A percentile compares a stretch with the other conserved stretches of the same genome.
Conservation (phyloP, 1,140 invertebrate genomes). For the Campodea augens region DNA sequence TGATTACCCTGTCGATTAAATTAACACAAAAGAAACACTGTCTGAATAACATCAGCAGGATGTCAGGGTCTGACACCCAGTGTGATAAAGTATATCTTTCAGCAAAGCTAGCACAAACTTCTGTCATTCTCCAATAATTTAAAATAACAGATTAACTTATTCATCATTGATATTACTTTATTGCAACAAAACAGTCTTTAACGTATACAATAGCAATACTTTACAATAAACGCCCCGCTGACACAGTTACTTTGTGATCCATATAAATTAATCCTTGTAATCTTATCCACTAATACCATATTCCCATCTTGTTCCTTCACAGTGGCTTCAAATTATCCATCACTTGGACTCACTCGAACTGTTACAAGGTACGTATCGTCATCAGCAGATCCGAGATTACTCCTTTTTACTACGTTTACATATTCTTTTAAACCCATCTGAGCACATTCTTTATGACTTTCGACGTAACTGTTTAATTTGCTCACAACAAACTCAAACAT, state of each 20-base stretch:
- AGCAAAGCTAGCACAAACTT: too few relatives aligned
- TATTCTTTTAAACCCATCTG: conserved; percentile 30
- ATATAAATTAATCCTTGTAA: conserved; percentile 17
- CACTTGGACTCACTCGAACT: conserved; percentile 41
- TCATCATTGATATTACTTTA: too few relatives aligned
- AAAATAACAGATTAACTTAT: too few relatives aligned
- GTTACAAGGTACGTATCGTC: conserved; percentile 41
- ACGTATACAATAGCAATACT: conserved; percentile 20
- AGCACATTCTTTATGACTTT: conserved; percentile 26
- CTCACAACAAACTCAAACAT: conserved; percentile 34
- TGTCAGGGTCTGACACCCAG: too few relatives aligned
- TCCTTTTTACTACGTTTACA: conserved; percentile 29
- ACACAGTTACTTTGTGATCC: conserved; percentile 18
- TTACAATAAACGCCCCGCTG: conserved; percentile 14
- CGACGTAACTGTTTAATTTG: conserved; percentile 40
- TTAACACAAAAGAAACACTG: too few relatives aligned
- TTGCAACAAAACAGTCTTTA: too few relatives aligned
- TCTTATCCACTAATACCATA: conserved; percentile 9
- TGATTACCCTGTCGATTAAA: too few relatives aligned
- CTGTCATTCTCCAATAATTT: too few relatives aligned
- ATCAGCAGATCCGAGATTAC: conserved; percentile 15
- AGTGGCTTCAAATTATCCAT: conserved; percentile 55
- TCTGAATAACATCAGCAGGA: too few relatives aligned
- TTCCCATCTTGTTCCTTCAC: conserved; percentile 18
- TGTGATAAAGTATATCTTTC: too few relatives aligned